phyloP scores from a whole-genome alignment of 2,113 vertebrate species.

The Sclerurus mexicanus region DNA sequence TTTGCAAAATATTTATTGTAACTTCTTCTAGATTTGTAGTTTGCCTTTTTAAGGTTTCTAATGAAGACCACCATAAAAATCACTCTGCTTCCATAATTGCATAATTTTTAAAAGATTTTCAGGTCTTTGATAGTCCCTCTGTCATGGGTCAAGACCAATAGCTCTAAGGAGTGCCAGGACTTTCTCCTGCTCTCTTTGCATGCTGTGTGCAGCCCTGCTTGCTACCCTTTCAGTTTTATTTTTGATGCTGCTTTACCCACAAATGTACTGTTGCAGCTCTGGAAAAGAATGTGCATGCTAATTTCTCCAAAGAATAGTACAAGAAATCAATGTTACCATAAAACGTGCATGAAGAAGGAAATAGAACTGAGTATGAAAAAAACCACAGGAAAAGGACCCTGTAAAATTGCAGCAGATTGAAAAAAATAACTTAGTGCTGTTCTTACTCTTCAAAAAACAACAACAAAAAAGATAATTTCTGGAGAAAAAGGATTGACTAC shows the following conservation, averaged over 20 bases:
- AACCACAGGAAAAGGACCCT: neutral
- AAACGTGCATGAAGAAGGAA: neutral
- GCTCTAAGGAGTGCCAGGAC: neutral
- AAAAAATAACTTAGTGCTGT: neutral
- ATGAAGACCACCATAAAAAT: accelerated
- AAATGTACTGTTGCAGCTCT: neutral
- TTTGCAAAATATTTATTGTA: constrained; percentile 42
- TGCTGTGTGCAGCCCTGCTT: neutral
- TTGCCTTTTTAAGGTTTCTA: constrained; percentile 1
- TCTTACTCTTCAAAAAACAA: neutral
- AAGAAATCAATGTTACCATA: neutral
- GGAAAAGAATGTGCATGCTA: neutral
- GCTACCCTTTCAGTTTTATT: neutral
- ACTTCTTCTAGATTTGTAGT: neutral
- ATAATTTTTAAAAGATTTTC: neutral
- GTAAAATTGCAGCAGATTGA: neutral
- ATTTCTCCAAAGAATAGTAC: neutral
- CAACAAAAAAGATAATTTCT: neutral
- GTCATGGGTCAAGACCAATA: neutral
- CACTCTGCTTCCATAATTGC: neutral
- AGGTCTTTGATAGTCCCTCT: neutral
- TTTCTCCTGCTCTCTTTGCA: neutral
- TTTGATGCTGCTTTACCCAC: neutral
- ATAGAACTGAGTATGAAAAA: neutral
- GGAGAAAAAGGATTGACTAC: neutral